Percentiles rank a stretch among this genome's conserved stretches.
These are phyloP conservation scores for Actinopyga echinites DNA, from an alignment of 53 echinoderm and acorn worm genomes.

Conservation along the genomic window DNA sequence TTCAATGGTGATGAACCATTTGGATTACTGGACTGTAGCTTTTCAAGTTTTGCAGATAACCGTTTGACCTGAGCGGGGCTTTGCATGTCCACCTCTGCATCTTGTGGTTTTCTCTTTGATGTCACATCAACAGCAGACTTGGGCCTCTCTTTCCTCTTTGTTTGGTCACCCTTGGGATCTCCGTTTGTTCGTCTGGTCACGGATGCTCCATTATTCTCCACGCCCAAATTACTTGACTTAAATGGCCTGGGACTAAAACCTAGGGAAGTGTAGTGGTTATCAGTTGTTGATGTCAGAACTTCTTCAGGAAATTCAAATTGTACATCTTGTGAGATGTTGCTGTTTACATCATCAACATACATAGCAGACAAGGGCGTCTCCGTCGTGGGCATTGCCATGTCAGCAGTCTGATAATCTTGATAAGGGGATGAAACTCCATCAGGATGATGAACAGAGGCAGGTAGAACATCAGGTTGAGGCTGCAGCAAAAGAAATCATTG, in stretches of 20 bases:
- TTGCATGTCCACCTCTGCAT: constrained; percentile 24
- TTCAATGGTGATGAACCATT: not conserved
- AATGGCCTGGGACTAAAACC: constrained; percentile 44
- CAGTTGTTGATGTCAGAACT: not conserved
- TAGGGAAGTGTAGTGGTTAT: constrained; percentile 36
- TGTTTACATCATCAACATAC: constrained; percentile 39
- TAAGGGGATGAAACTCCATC: not conserved
- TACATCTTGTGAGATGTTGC: constrained; percentile 33
- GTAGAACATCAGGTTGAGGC: constrained; percentile 26
- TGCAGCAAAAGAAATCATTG: constrained; percentile 33
- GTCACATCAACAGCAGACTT: constrained; percentile 30
- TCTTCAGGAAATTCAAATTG: constrained; percentile 45
- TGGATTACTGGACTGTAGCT: constrained; percentile 8
- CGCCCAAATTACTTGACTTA: not conserved
- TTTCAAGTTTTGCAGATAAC: constrained; percentile 35
- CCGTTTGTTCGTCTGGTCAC: not conserved
- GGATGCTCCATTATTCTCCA: not conserved
- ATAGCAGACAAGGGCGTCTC: constrained; percentile 14
- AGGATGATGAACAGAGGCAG: not conserved
- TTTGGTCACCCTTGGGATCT: not conserved
- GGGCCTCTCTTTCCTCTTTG: constrained; percentile 39
- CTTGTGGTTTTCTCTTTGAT: constrained; percentile 24
- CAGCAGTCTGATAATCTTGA: not conserved
- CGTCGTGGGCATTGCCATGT: not conserved
- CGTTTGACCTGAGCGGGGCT: constrained; percentile 31